Base-by-base conservation (phyloP, 2,797 vertebrate genomes). In the Cottoperca gobio region DNA sequence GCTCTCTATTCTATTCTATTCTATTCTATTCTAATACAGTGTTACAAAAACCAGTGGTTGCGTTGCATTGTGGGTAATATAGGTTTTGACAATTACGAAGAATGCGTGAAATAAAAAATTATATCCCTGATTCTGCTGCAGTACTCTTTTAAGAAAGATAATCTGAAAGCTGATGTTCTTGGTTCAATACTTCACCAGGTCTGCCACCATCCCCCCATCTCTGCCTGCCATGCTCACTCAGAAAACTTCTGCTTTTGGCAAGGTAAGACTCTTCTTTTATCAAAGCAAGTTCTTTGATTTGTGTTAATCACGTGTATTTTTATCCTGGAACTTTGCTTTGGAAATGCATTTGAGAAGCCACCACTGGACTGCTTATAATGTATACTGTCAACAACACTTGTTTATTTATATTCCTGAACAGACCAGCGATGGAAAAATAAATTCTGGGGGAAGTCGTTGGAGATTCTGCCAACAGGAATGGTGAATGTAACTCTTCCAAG, bases 391-490 rank as follows among this genome's bases (percentile, higher is more conserved):
- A 68, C 7, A 54, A 21, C 24, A 16, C 9, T 16, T 23, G 0
- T 71, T 78, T 83, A 4, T 72, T 79, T 83, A 2, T 75, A 1
- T 79, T 52, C 55, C 12, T 73, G 5, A 73, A 73, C 88, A 99
- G 97, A 99, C 86, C 97, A 98, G 91, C 93, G 97, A 61, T 98
- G 97, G 97, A 99, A 98, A 83, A 99, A 99, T 86, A 99, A 97
- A 83, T 99, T 99, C 88, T 99, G 97, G 97, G 97, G 97, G 31
- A 99, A 98, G 69, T 99, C 97, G 0, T 82, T 99, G 85, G 97
- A 99, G 93, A 97, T 99, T 7, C 90, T 97, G 86, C 97, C 97
- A 0, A 86, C 97, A 66, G 97, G 97, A 70, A 97, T 97, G 65
- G 96, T 99, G 78, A 96, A 99, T 0, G 96, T 97, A 45, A 96